Conservation (phyloP, 1,140 invertebrate species). For the Triops cancriformis region DNA sequence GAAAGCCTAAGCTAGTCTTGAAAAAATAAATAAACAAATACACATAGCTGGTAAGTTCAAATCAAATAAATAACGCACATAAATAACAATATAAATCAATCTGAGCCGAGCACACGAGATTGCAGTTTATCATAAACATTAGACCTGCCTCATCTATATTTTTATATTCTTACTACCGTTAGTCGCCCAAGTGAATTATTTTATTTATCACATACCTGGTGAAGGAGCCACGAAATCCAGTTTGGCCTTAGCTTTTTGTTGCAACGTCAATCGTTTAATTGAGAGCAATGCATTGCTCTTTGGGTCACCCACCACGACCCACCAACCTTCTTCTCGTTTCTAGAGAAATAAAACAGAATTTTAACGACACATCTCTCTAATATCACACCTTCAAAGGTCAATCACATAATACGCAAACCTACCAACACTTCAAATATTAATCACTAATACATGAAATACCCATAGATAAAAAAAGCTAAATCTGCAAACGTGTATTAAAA, state of each 20-base stretch:
- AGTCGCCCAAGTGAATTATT: no score
- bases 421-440: no score
- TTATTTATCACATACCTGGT: conserved; percentile 42
- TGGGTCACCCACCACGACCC: conserved; percentile 97
- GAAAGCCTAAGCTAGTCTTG: no score
- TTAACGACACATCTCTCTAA: conserved; percentile 27
- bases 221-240: conserved; percentile 89
- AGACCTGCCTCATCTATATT: no score
- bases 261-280: conserved; percentile 89
- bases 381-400: conserved; percentile 9
- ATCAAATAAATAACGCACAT: background rate
- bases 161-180: no score
- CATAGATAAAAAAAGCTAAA: no score
- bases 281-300: conserved; percentile 88
- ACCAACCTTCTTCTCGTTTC: conserved; percentile 99
- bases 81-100: background rate
- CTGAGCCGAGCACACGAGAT: background rate
- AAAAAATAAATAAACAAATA: no score
- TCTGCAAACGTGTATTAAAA: background rate
- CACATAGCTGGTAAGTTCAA: no score
- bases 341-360: conserved; percentile 41
- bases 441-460: no score
- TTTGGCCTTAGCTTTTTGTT: conserved; percentile 88
- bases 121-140: no score
- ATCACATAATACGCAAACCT: background rate